phyloP scores from a whole-genome alignment of 53 echinoderm and acorn worm genomes.

The Antedon mediterranea region DNA sequence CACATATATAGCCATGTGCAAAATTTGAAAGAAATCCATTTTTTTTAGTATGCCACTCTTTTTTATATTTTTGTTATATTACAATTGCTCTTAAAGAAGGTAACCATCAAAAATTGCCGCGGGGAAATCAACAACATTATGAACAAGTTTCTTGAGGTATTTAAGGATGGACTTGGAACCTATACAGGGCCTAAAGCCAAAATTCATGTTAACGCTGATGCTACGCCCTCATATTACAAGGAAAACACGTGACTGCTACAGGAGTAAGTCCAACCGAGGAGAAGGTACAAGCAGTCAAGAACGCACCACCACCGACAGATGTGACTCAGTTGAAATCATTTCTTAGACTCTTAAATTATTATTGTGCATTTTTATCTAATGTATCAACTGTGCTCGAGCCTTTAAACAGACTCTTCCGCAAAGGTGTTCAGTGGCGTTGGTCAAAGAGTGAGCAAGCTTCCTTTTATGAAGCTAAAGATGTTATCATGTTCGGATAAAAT shows the following conservation, averaged over 20 bases:
- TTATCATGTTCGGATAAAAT: slow-evolving; percentile 6
- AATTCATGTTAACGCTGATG: neutral
- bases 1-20: no score
- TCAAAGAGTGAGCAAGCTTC: neutral
- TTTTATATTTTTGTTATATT: no score
- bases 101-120: no score
- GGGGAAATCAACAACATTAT: no score
- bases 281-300: slow-evolving; percentile 8
- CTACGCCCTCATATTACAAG: neutral
- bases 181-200: neutral
- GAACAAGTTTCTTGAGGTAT: no score
- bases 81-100: no score
- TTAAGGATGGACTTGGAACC: no score
- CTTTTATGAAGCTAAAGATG: slow-evolving; percentile 6
- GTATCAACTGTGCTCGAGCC: slow-evolving; percentile 4
- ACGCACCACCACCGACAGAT: slow-evolving; percentile 7
- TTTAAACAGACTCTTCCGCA: slow-evolving; percentile 5
- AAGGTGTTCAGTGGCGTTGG: slow-evolving; percentile 11
- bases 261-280: slow-evolving; percentile 13
- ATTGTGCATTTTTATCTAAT: slow-evolving; percentile 15
- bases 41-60: no score
- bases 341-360: slow-evolving; percentile 11
- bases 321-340: slow-evolving; percentile 21
- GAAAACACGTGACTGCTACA: slow-evolving; percentile 1
- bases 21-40: no score